Percentiles rank a stretch among this genome's conserved stretches.
phyloP scores from a whole-genome alignment of 2,888 invertebrate genomes.

The Drosophila nigricruria region DNA sequence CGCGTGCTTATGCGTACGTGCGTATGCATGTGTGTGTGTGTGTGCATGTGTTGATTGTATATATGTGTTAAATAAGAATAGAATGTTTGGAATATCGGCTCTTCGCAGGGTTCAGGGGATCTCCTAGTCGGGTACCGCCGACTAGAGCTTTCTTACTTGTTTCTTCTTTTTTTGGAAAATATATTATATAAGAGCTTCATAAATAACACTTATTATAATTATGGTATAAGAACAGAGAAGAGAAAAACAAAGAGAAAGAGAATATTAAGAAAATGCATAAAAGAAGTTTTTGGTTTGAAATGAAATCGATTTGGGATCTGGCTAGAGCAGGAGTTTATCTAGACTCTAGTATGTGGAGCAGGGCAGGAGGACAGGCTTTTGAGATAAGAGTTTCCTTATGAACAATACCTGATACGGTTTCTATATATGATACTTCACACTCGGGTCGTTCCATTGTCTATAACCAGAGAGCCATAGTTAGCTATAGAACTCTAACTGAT shows the following conservation, averaged over 20 bases:
- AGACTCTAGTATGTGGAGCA: not conserved
- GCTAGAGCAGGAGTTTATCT: not conserved
- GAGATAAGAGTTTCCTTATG: not conserved
- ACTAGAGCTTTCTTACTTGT: too few relatives aligned
- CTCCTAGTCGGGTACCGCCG: too few relatives aligned
- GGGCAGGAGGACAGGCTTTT: not conserved
- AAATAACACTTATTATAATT: conserved; percentile 1
- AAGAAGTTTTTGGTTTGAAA: not conserved
- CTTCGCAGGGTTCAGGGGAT: too few relatives aligned
- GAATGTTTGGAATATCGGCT: too few relatives aligned
- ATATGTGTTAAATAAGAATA: too few relatives aligned
- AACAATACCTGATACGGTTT: too few relatives aligned
- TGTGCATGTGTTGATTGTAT: too few relatives aligned
- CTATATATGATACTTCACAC: too few relatives aligned
- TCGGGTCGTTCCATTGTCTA: too few relatives aligned
- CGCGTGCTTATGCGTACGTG: too few relatives aligned
- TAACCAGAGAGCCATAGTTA: not conserved
- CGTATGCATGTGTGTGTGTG: too few relatives aligned
- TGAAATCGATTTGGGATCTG: not conserved
- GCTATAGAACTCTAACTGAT: not conserved
- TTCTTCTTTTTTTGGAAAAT: not conserved
- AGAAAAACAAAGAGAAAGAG: not conserved
- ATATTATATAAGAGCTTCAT: not conserved
- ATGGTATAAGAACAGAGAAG: not conserved
- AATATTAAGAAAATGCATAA: not conserved